Base-by-base conservation (phyloP, 1,140 invertebrate species). In the Bombus huntii region DNA sequence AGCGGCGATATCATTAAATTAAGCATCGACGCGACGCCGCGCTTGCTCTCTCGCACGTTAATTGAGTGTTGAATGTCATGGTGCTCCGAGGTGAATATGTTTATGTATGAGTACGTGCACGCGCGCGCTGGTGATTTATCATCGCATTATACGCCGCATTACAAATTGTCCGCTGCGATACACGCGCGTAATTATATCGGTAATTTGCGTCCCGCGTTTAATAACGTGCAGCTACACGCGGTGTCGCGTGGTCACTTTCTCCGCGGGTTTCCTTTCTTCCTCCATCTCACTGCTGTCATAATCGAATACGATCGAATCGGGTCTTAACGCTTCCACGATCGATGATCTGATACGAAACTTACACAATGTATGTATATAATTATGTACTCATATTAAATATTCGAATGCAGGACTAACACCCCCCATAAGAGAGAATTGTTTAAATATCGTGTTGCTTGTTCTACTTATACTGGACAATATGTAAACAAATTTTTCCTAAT, bases 71-170 rank as follows among this genome's bases (percentile, higher is more conserved):
- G 88, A 89, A 89, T 85, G 85, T 87, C 85, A 86, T 78, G 88
- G 88, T 88, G 88, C 81, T 89, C 68, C 77, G 87, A 47, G 88
- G 59, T 87, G 85, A 89, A 89, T 89, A 89, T 89, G 88, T 89
- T 89, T 89, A 89, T 89, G 88, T 89, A 89, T 89, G 88, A 89
- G 85, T 89, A 25, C 75, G 65, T 12, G 72, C 72, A 31, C 72
- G 75, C 81, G 75, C 81, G 76, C 84, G 65, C 88, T 70, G 82
- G 82, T 89, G 88, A 89, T 89, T 89, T 89, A 89, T 89, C 88
- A 89, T 89, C 88, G 72, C 85, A 89, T 89, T 89, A 89, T 89
- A 89, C 88, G 86, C 84, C 88, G 88, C 88, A 81, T 89, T 89
- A 89, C 88, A 89, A 89, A 89, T 89, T 89, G 88, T 86, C 80